phyloP scores from a whole-genome alignment of 2,113 vertebrate species.

The Oryzias curvinotus region DNA sequence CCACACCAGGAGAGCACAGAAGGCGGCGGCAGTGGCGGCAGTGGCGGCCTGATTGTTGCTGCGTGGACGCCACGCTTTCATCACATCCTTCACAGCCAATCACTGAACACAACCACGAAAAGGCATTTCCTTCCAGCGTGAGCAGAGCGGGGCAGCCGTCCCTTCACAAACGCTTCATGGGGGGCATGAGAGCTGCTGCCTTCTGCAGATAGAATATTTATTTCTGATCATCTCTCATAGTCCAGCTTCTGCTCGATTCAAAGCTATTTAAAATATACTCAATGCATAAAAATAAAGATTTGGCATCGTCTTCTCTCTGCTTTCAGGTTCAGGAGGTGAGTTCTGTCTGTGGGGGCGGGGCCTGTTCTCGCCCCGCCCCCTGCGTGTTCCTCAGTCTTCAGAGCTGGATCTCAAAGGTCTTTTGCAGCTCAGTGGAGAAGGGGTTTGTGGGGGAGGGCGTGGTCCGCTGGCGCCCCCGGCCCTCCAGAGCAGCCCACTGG shows the following conservation, averaged over 20 bases:
- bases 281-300: conserved; percentile 99
- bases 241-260: conserved; percentile 85
- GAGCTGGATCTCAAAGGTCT: conserved; percentile 99
- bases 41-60: conserved; percentile 73
- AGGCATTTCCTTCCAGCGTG: conserved; percentile 40
- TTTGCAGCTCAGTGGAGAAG: conserved; percentile 97
- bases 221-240: conserved; percentile 67
- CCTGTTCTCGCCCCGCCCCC: conserved; percentile 18
- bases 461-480: conserved; percentile 87
- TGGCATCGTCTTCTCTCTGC: conserved; percentile 85
- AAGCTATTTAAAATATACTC: conserved; percentile 99
- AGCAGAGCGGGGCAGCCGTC: conserved; percentile 71
- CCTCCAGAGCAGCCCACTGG: conserved; percentile 95
- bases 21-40: conserved; percentile 48
- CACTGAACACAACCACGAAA: conserved; percentile 58
- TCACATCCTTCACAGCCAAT: conserved; percentile 65
- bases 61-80: conserved; percentile 72
- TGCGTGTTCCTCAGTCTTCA: conserved; percentile 66
- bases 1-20: conserved; percentile 45
- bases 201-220: conserved; percentile 70
- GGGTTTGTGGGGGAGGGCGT: conserved; percentile 97
- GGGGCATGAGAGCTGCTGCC: conserved; percentile 71
- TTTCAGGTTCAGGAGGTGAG: conserved; percentile 17
- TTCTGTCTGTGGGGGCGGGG: conserved; percentile 17
- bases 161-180: conserved; percentile 74